These are phyloP conservation scores for Volucella zonaria DNA, from an alignment of 2,888 invertebrate genomes.

Conservation along the genomic window DNA sequence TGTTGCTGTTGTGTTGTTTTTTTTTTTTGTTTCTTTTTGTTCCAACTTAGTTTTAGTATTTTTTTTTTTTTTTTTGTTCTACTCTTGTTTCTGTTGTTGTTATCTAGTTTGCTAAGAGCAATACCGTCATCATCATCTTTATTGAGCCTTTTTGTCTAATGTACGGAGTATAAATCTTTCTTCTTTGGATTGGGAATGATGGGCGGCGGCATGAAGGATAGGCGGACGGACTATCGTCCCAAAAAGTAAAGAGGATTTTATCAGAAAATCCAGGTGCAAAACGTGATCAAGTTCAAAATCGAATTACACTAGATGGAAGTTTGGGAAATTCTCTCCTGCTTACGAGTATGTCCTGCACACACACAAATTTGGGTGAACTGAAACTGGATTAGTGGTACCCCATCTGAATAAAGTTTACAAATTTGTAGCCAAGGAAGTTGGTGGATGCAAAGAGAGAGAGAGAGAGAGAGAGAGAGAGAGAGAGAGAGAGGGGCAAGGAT, in stretches of 20 bases:
- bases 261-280: conserved; percentile 79
- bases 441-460: too few species aligned
- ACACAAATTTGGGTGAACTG: conserved; percentile 55
- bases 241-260: conserved; percentile 50
- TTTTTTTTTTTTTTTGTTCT: conserved; percentile 22
- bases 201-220: not conserved
- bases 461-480: not conserved
- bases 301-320: conserved; percentile 62
- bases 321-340: conserved; percentile 39
- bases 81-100: conserved; percentile 39
- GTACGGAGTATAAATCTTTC: conserved; percentile 48
- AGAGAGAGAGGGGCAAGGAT: conserved; percentile 16
- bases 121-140: conserved; percentile 54
- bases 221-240: conserved; percentile 16
- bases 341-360: conserved; percentile 55
- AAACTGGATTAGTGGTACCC: conserved; percentile 71
- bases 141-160: conserved; percentile 40
- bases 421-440: conserved; percentile 49
- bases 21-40: conserved; percentile 12
- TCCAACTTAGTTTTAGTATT: conserved; percentile 27
- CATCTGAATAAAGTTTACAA: conserved; percentile 70
- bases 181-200: conserved; percentile 16
- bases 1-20: conserved; percentile 20
- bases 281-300: conserved; percentile 77
- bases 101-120: conserved; percentile 49